Base-by-base conservation (phyloP, 2,888 invertebrate genomes). In the Oligia latruncula region DNA sequence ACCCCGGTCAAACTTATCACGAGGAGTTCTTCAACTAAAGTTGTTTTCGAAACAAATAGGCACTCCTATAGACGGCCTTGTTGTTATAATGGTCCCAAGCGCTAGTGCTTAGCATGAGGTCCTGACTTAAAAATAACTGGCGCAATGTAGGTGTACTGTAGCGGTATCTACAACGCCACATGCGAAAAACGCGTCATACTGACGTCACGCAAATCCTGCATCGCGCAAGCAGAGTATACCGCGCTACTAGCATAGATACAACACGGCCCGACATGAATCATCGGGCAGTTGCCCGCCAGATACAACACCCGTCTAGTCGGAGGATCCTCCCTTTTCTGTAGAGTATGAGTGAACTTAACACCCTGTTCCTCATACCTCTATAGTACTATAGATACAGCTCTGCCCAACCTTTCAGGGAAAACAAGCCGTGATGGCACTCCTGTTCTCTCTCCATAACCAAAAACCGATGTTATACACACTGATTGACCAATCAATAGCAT, bases 401-500 rank as follows among this genome's bases (percentile, higher is more conserved):
- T 13, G 49, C 15, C 64, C 9, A 20, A 9, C 35, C 4, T 40
- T 35, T 65, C 9, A 8, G 8, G 9, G 35, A 35, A 65, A 4
- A 65, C 65, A 23, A 65, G 40, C 11, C 65, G 2, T 23, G 11
- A 13, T 23, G 11, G 23, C 2, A 40, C 65, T 65, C 0, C n/a
- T 17, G 9, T 29, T 58, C 40, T 40, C 3, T 52, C 17, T 46
- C 35, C 15, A 58, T n/a, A 65, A 15, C 4, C 79, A 65, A 58
- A 58, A 70, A 64, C 72, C 13, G 29, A 62, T 74, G 74, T 87
- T 88, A 78, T 62, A 89, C 91, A 91, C 90, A 90, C 87, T 87
- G 88, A 87, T 88, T 87, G 84, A 79, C 88, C 90, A 92, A 93
- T 93, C 92, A 92, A 93, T 93, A 92, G 87, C 91, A 91, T 90